A percentile compares a stretch with the other conserved stretches of the same genome.
phyloP scores from a whole-genome alignment of 2,888 invertebrate species.

The Sinohyriopsis cumingii region DNA sequence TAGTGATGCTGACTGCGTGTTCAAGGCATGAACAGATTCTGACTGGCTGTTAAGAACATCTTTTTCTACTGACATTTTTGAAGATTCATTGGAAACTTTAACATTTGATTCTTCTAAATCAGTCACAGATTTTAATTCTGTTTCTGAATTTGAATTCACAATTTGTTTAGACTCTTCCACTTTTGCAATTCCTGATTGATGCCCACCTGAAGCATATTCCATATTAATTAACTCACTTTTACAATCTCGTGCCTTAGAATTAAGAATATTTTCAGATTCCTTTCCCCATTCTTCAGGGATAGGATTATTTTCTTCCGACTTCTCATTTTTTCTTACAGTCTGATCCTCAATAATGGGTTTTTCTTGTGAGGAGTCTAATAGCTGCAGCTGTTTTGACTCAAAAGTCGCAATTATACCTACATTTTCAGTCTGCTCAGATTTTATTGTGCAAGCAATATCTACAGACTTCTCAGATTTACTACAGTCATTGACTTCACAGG shows the following conservation, averaged over 20 bases:
- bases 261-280: too few species aligned
- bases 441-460: too few species aligned
- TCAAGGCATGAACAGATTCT: background rate
- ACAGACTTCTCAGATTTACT: too few species aligned
- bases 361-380: background rate
- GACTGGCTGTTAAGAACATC: background rate
- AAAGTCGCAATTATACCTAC: slow-evolving; percentile 7
- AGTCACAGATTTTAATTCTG: background rate
- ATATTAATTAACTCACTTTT: too few species aligned
- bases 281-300: too few species aligned
- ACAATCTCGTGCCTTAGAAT: too few species aligned
- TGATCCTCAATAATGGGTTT: background rate
- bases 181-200: too few species aligned
- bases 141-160: background rate
- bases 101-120: background rate
- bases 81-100: background rate
- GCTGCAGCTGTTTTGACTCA: background rate
- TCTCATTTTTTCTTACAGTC: background rate
- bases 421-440: slow-evolving; percentile 10
- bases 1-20: background rate
- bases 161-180: too few species aligned
- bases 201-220: too few species aligned
- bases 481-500: too few species aligned
- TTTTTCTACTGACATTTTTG: background rate
- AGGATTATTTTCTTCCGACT: too few species aligned